A percentile compares a stretch with the other conserved stretches of the same genome.
These are phyloP conservation scores for Mustela nigripes DNA, from an alignment of 2,113 vertebrate genomes.

Conservation along the genomic window DNA sequence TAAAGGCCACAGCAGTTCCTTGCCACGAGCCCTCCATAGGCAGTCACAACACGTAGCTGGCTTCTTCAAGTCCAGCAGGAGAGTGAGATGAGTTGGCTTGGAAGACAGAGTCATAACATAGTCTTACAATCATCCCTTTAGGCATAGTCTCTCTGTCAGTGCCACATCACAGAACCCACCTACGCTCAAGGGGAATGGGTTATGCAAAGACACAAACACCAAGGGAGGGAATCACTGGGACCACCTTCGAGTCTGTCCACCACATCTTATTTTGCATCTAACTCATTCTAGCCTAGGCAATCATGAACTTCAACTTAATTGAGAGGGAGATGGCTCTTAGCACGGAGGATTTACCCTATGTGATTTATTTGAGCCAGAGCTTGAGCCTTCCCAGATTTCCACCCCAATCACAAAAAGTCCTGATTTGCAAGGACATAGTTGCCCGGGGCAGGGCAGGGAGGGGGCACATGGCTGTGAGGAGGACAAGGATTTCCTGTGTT, in stretches of 20 bases:
- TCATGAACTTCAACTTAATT: background rate
- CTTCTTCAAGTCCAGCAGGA: background rate
- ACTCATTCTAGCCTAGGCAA: background rate
- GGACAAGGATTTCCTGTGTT: background rate
- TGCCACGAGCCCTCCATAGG: background rate
- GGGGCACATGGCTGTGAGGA: background rate
- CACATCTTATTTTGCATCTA: background rate
- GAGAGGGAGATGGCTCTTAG: background rate
- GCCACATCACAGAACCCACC: background rate
- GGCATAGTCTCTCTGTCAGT: background rate
- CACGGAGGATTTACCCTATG: too few species aligned
- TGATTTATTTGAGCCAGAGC: background rate
- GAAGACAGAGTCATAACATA: background rate
- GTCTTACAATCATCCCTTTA: background rate
- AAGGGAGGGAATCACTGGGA: too few species aligned
- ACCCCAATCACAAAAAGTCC: background rate
- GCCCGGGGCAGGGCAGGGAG: accelerated
- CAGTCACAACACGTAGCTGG: background rate
- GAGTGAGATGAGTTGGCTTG: background rate
- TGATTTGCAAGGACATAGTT: background rate
- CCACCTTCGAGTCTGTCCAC: background rate
- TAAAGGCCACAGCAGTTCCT: background rate
- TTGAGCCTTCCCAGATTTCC: background rate
- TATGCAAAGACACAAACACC: background rate
- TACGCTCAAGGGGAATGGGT: background rate